Evolutionary conservation across 92 coral and sea anemone genomes (phyloP), one percentile per base, ranked within the genome.

Genomic region (Porites divaricata): DNA sequence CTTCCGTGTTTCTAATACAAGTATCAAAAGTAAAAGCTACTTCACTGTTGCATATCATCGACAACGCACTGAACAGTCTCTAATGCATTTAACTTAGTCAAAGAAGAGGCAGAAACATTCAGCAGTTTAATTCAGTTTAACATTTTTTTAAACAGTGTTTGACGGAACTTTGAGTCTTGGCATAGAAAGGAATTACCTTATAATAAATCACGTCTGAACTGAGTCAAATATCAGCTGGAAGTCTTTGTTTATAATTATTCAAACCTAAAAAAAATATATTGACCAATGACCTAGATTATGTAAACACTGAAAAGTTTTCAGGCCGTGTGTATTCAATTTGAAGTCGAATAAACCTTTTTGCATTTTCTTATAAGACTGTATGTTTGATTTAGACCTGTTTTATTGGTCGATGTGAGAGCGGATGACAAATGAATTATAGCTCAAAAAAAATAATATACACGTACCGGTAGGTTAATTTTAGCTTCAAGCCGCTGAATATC

Each of bases 161-260:
- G 73, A 62, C 20, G 62, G 51, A 65, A 16, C 23, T 75, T 66
- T 77, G 70, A 12, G 21, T 35, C 81, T 62, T 41, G 20, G 48
- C 63, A 77, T 77, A 77, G 83, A 65, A 64, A 24, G 71, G 49
- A 78, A 78, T 41, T 77, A 35, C 48, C 7, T 35, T 35, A 35
- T 6, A 4, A 35, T 35, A 35, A 35, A 35, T 35, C 45, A 35
- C 45, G 45, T 35, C 45, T 35, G 45, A 35, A n/a, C n/a, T n/a
- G n/a, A 4, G 45, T 35, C 45, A 35, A 35, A 35, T 35, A 35
- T 35, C 45, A 35, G 45, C 6, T 35, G 45, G 45, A 35, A 35
- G 45, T 1, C 45, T 35, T 35, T 35, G 45, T 35, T 35, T 35
- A 35, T 19, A 66, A n/a, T 66, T n/a, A 66, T 11, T 54, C 59